Evolutionary conservation across 2,113 vertebrate species (phyloP), one percentile per base, ranked within the genome.

Genomic region (Brachionichthys hirsutus): DNA sequence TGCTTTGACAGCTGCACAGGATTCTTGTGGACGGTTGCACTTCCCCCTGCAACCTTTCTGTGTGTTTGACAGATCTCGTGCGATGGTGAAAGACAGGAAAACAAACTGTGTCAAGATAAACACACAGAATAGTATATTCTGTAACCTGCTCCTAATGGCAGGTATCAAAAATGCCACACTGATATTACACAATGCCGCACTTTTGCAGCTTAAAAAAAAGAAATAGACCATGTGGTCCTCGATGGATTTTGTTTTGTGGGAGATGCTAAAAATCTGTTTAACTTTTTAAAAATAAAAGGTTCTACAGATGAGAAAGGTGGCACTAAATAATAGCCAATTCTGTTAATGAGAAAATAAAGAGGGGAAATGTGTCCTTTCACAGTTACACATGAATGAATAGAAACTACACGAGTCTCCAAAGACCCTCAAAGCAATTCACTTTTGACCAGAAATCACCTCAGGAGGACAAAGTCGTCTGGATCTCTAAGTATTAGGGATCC

Each of bases 21-120:
- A 43, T 65, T 65, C 54, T 62, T 67, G 59, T 75, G 70, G 67
- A 50, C 73, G 75, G 77, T 83, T 85, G 82, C 73, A 88, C n/a
- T 83, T 87, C 87, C 85, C 82, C 75, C 75, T 70, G 74, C 75
- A 74, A 83, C 80, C 71, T 78, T 76, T 62, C 57, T 88, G 89
- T 88, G 86, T 76, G 84, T 76, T 52, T 64, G 72, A 73, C 71
- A 70, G 70, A 89, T 89, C 84, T 30, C 64, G 80, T 69, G 51
- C 60, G 24, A n/a, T 11, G 19, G 57, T 55, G 47, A 78, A 72
- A 77, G 67, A 83, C 83, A 91, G 88, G 88, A 90, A 89, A 57
- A 69, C 85, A 88, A 76, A 83, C 67, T 71, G 60, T 45, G 66
- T 81, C 73, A 73, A 67, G 66, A 87, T 86, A 90, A 88, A 85